These are phyloP conservation scores for Zootermopsis nevadensis DNA, from an alignment of 2,888 invertebrate species.

Conservation along the genomic window DNA sequence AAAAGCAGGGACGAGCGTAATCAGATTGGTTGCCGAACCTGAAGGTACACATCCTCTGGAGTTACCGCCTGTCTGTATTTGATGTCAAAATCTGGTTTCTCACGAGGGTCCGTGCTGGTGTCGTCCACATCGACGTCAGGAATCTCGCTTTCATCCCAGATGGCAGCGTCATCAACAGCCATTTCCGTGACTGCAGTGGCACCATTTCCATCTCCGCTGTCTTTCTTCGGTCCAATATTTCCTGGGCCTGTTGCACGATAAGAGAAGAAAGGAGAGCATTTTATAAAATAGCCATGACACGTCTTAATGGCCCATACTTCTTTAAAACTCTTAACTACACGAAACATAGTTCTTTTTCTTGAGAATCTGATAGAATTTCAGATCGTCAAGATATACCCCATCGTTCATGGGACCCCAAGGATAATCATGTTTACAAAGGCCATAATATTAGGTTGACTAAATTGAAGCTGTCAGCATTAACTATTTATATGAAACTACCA, in stretches of 20 bases:
- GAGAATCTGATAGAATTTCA: no score
- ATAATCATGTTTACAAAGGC: no score
- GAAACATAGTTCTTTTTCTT: no score
- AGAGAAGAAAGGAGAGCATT: no score
- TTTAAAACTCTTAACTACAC: no score
- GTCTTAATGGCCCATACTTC: no score
- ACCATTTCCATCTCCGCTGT: conserved; percentile 55
- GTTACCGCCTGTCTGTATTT: conserved; percentile 87
- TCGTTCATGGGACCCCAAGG: no score
- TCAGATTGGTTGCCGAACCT: conserved; percentile 65
- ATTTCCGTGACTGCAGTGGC: neutral
- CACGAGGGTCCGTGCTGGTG: conserved; percentile 68
- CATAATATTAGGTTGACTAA: no score
- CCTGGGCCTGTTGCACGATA: conserved; percentile 62
- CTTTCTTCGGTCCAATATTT: conserved; percentile 59
- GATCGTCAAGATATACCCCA: no score
- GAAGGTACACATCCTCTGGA: conserved; percentile 87
- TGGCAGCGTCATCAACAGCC: conserved; percentile 53
- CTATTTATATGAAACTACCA: no score
- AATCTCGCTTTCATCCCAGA: conserved; percentile 59
- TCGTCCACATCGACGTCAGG: conserved; percentile 52
- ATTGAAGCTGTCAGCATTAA: no score
- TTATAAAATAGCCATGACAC: no score
- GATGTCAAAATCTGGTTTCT: conserved; percentile 78
- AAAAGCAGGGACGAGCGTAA: neutral